Evolutionary conservation across 2,797 vertebrate species (phyloP).

Genomic region (Champsocephalus gunnari): DNA sequence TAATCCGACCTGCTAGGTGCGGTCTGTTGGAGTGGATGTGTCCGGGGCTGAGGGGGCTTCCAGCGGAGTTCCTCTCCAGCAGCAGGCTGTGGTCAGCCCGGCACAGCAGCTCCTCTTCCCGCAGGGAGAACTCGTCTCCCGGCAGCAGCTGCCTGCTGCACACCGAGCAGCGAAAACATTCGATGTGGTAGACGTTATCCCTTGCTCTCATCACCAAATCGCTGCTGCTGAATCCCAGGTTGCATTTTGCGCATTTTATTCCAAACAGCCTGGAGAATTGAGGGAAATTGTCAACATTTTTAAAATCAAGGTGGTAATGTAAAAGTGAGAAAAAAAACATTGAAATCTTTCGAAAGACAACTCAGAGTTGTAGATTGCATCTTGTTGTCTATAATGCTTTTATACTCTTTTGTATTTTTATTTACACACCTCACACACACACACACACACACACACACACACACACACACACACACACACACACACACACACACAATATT

Average conservation of each 20-base stretch:
- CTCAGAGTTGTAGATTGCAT: background rate
- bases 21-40: constrained; percentile 83
- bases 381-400: background rate
- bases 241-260: constrained; percentile 93
- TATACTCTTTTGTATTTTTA: background rate
- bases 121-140: constrained; percentile 94
- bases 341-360: constrained; percentile 1
- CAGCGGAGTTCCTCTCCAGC: constrained; percentile 83
- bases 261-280: constrained; percentile 88
- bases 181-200: constrained; percentile 93
- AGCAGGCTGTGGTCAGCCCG: constrained; percentile 89
- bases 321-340: background rate
- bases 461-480: no score
- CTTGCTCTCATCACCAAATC: constrained; percentile 95
- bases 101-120: constrained; percentile 92
- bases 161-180: constrained; percentile 94
- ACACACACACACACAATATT: no score
- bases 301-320: background rate
- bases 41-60: constrained; percentile 88
- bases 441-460: no score
- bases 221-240: constrained; percentile 91
- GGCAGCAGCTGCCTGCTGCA: constrained; percentile 94
- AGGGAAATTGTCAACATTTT: background rate
- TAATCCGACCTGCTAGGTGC: constrained; percentile 87
- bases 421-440: background rate